Conservation (phyloP, 2,888 invertebrate species). For the Drosophila formosana region DNA sequence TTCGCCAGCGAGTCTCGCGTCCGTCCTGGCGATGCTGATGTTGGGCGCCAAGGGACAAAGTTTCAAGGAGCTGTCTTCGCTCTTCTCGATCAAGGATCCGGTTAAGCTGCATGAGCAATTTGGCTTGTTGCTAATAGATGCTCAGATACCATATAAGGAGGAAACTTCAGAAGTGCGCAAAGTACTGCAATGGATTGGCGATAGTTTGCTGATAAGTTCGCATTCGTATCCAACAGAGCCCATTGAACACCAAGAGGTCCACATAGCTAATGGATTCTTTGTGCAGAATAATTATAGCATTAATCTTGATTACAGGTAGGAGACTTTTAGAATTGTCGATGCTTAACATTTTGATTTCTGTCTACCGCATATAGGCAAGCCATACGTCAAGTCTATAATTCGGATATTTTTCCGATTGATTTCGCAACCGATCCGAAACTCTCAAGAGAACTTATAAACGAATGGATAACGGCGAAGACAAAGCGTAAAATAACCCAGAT, state of each 20-base stretch:
- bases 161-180: not conserved
- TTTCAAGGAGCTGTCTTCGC: not conserved
- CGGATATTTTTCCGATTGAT: not conserved
- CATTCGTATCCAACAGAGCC: not conserved
- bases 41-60: conserved; percentile 13
- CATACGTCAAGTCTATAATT: not conserved
- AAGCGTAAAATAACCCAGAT: not conserved
- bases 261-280: conserved; percentile 3
- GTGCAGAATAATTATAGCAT: not conserved
- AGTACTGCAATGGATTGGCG: not conserved
- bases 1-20: conserved; percentile 10
- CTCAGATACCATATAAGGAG: not conserved
- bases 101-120: conserved; percentile 8
- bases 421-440: not conserved
- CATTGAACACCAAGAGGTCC: not conserved
- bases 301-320: conserved; percentile 4
- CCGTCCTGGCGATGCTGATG: not conserved
- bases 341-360: not conserved
- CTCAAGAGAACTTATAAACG: not conserved
- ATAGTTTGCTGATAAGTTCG: not conserved
- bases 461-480: not conserved
- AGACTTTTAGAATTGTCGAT: not conserved
- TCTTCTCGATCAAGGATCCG: not conserved
- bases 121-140: conserved; percentile 1
- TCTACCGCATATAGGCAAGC: not conserved